Evolutionary conservation across 2,113 vertebrate genomes (phyloP).

Genomic region (Otis tarda): DNA sequence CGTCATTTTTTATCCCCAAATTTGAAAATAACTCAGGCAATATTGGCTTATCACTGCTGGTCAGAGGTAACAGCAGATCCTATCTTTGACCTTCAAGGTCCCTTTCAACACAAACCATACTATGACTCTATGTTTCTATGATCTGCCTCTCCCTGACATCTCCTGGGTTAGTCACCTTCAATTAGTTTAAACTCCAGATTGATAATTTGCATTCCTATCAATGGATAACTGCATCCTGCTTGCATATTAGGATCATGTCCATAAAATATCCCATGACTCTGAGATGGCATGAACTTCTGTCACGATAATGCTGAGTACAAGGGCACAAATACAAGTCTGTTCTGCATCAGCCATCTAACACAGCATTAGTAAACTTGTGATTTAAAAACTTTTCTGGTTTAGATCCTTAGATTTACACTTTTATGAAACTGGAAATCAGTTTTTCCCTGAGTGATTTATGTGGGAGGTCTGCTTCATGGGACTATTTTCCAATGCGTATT

Average conservation of each 20-base stretch:
- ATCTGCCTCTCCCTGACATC: neutral
- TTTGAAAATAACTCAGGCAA: neutral
- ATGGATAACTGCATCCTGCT: neutral
- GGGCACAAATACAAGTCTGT: accelerated
- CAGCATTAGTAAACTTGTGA: neutral
- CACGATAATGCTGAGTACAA: neutral
- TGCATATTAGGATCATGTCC: neutral
- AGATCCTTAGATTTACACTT: neutral
- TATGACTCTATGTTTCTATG: neutral
- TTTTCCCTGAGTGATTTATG: neutral
- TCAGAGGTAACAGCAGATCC: neutral
- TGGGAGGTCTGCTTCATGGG: neutral
- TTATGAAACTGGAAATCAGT: neutral
- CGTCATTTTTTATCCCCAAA: neutral
- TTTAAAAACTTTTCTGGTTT: neutral
- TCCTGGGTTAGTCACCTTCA: neutral
- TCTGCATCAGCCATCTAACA: neutral
- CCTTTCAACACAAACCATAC: neutral
- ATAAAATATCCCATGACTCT: neutral
- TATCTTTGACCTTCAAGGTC: neutral
- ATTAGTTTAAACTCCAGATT: neutral
- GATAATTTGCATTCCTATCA: neutral
- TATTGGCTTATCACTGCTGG: neutral
- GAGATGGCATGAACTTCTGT: neutral
- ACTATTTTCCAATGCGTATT: neutral